Evolutionary conservation across 2,113 vertebrate genomes (phyloP), one percentile per base, ranked within the genome.

Genomic region (Spheniscus mendiculus): DNA sequence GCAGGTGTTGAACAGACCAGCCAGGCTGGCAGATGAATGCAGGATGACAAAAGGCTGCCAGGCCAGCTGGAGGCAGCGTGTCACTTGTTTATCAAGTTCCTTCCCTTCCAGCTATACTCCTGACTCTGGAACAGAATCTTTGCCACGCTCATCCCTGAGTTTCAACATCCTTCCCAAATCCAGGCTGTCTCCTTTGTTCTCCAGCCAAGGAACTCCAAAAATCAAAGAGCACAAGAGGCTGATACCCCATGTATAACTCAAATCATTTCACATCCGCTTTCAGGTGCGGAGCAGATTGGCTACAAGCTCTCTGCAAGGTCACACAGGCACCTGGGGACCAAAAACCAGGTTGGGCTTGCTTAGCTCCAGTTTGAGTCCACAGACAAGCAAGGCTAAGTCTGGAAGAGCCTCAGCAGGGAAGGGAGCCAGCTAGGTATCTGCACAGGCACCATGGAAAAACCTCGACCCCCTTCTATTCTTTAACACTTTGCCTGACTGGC

Each of bases 21-120:
- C 66, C 92, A 5, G 84, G 87, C 82, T 88, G 84, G 87, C 87
- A 94, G 85, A 50, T 61, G 44, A 65, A 15, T 2, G 15, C 62
- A 49, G 87, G 66, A 88, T 66, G 79, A 88, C 77, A 92, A 92
- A 82, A 77, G 62, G 87, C 96, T 97, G 82, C 95, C 85, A 94
- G 97, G 93, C 19, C 90, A 93, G 87, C 97, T 56, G 10, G 85
- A 61, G 90, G 96, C 96, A 90, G 8, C 8, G 0, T 58, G 58
- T 32, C 97, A 90, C 96, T 38, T 0, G 87, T 80, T 40, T 38
- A 70, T 44, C 95, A 3, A 73, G 97, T 96, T 95, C 85, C 53
- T 91, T 50, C 82, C 90, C 95, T 70, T n/a, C 70, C 90, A 92
- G 96, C 90, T 66, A 73, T 6, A 0, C 74, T 95, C 87, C 78